These are phyloP conservation scores for Muscicapa striata DNA, from an alignment of 2,797 vertebrate genomes.

Conservation along the genomic window DNA sequence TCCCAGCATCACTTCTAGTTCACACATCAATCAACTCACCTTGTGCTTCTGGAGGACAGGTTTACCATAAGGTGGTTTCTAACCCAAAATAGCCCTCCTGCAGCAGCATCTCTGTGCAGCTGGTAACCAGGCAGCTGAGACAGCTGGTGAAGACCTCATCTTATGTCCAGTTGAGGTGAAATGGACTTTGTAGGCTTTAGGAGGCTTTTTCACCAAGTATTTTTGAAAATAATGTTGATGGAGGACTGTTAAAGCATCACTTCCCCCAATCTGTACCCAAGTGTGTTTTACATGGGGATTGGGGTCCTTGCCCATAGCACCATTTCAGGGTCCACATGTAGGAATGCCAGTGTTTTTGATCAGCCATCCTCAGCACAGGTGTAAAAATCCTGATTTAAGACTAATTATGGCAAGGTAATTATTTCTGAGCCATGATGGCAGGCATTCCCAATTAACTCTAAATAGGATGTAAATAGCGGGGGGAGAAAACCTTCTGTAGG, in stretches of 20 bases:
- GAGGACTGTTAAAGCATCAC: neutral
- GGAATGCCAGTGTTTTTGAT: neutral
- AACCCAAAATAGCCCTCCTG: neutral
- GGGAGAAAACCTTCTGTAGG: neutral
- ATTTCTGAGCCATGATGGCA: constrained; percentile 19
- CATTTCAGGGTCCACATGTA: neutral
- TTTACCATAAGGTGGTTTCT: neutral
- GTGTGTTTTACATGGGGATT: neutral
- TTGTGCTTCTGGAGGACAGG: neutral
- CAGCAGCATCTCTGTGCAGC: neutral
- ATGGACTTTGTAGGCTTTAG: neutral
- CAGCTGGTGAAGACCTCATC: neutral
- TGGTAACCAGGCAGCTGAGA: neutral
- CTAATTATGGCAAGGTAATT: constrained; percentile 43
- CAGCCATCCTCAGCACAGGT: neutral
- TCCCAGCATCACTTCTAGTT: neutral
- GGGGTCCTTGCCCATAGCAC: neutral
- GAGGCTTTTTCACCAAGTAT: neutral
- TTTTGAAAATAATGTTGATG: neutral
- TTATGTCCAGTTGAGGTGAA: neutral
- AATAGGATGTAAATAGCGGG: neutral
- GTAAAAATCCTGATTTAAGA: constrained; percentile 29
- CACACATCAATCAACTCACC: neutral
- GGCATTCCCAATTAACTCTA: constrained; percentile 18
- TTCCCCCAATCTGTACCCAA: rapidly evolving